phyloP scores from a whole-genome alignment of 2,797 vertebrate species.

The Craterocephalus amniculus region DNA sequence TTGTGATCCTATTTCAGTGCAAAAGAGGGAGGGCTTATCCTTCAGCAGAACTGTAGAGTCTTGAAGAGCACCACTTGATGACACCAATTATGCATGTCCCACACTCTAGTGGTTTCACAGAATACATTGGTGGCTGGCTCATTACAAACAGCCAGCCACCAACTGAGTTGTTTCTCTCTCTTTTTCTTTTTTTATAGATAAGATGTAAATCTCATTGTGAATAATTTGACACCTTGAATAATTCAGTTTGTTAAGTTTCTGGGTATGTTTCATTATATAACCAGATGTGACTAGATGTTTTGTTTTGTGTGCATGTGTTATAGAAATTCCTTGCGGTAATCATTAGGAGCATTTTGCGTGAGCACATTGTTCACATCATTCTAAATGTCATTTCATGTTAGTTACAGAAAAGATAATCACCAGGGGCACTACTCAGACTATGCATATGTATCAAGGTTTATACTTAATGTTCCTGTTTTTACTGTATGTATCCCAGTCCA shows the following conservation, averaged over 20 bases:
- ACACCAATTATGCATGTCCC: background rate
- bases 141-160: background rate
- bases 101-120: background rate
- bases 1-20: no score
- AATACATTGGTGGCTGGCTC: background rate
- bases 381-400: conserved; percentile 9
- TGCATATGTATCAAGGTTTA: conserved; percentile 14
- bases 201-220: background rate
- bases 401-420: conserved; percentile 14
- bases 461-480: background rate
- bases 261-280: background rate
- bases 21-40: no score
- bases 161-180: background rate
- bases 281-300: background rate
- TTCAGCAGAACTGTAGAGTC: no score
- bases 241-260: no score
- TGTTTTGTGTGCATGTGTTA: conserved; percentile 16
- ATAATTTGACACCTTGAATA: no score
- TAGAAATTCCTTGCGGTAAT: conserved; percentile 10
- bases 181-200: background rate
- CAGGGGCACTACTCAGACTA: background rate
- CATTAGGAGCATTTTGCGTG: conserved; percentile 18
- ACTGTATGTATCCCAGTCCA: conserved; percentile 9
- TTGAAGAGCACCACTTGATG: no score
- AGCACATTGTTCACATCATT: conserved; percentile 26